phyloP scores from a whole-genome alignment of 2,113 vertebrate species.

The Campylomormyrus numenius region DNA sequence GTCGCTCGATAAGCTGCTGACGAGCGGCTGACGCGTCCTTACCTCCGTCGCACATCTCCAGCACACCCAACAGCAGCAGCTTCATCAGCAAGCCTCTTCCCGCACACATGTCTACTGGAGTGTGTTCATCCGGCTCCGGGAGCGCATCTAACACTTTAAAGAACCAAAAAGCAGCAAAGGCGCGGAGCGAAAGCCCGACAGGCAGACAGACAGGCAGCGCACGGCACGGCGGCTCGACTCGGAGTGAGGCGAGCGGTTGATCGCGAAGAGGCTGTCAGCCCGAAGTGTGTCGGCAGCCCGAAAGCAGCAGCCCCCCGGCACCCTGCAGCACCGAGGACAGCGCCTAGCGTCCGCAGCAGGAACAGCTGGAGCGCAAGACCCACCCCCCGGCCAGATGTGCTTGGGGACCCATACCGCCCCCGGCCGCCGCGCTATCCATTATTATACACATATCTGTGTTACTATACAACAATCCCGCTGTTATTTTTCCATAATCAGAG shows the following conservation, averaged over 20 bases:
- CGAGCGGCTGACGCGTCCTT: constrained; percentile 33
- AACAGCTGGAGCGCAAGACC: constrained; percentile 39
- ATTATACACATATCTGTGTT: not conserved
- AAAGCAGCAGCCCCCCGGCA: constrained; percentile 22
- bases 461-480: not conserved
- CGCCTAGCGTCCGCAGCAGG: constrained; percentile 74
- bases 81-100: constrained; percentile 36
- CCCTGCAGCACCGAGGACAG: constrained; percentile 76
- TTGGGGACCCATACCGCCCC: not conserved
- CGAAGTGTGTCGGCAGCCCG: not conserved
- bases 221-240: not conserved
- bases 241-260: not conserved
- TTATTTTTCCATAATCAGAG: not conserved
- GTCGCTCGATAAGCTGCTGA: not conserved
- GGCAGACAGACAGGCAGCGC: not conserved
- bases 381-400: not conserved
- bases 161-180: constrained; percentile 26
- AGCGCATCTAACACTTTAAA: constrained; percentile 43
- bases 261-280: not conserved
- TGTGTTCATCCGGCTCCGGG: constrained; percentile 35
- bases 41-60: constrained; percentile 50
- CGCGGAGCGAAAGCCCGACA: not conserved
- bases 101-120: constrained; percentile 54
- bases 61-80: constrained; percentile 35
- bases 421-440: not conserved